Percentiles rank a stretch among this genome's conserved stretches.
Conservation (phyloP, 2,113 vertebrate genomes). For the Sinocyclocheilus anshuiensis region DNA sequence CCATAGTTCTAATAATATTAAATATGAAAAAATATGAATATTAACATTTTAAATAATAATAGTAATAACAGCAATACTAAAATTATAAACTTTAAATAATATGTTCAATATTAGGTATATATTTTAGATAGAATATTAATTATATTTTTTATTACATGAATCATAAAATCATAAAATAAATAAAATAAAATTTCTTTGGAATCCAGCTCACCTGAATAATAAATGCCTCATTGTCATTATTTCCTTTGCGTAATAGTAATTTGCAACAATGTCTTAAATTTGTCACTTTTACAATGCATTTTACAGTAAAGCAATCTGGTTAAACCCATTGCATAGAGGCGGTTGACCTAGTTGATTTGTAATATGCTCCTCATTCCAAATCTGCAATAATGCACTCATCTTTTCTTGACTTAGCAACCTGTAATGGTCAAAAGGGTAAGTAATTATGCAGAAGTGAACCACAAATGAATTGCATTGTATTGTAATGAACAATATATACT, state of each 20-base stretch:
- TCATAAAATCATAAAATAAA: background rate
- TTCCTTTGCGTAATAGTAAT: background rate
- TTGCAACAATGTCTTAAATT: background rate
- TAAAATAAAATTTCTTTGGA: no score
- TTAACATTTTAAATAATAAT: background rate
- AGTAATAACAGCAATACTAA: no score
- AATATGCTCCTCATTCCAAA: background rate
- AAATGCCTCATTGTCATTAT: background rate
- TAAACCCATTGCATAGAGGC: background rate
- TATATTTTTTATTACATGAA: background rate
- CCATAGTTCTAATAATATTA: no score
- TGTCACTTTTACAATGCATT: background rate
- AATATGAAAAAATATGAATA: no score
- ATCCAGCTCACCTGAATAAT: background rate
- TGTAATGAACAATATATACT: background rate
- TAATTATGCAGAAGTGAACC: background rate
- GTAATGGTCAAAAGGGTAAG: background rate
- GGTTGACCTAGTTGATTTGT: background rate
- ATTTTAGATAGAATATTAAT: background rate
- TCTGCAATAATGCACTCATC: background rate
- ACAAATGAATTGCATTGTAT: background rate
- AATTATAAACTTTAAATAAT: no score
- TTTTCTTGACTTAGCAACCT: background rate
- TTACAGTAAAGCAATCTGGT: background rate
- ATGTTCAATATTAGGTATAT: background rate